phyloP scores from a whole-genome alignment of 2,797 vertebrate genomes.

The Chelon labrosus region DNA sequence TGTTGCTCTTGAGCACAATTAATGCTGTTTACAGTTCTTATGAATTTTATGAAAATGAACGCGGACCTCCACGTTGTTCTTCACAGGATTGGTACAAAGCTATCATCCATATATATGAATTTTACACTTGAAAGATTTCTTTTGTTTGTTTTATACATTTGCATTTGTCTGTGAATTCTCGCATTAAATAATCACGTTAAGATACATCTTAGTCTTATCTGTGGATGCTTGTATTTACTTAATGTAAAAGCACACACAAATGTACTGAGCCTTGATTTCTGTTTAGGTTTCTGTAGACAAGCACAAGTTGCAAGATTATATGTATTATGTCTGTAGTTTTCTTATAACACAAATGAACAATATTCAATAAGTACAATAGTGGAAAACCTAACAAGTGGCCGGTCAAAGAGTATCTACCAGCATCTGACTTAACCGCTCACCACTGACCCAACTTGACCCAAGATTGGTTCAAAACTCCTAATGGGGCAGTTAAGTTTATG shows the following conservation, averaged over 20 bases:
- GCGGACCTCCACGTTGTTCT: no score
- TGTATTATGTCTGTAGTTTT: neutral
- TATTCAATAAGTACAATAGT: neutral
- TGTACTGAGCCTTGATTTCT: neutral
- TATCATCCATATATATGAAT: no score
- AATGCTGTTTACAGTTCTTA: neutral
- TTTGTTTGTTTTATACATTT: neutral
- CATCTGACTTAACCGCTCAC: no score
- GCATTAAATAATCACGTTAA: no score
- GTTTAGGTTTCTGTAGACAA: neutral
- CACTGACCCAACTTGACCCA: no score
- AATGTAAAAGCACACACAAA: neutral
- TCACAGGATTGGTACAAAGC: no score
- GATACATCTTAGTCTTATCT: neutral
- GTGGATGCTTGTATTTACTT: neutral
- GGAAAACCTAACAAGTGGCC: neutral
- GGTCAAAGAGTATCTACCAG: no score
- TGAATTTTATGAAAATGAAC: no score
- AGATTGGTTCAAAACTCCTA: no score
- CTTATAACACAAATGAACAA: no score
- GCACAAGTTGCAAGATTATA: neutral
- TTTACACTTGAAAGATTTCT: neutral
- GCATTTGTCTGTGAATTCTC: neutral
- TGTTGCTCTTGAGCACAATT: neutral
- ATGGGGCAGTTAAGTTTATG: no score